A percentile compares a stretch with the other conserved stretches of the same genome.
phyloP scores from a whole-genome alignment of 2,888 invertebrate genomes.

The Calliopum simillimum region DNA sequence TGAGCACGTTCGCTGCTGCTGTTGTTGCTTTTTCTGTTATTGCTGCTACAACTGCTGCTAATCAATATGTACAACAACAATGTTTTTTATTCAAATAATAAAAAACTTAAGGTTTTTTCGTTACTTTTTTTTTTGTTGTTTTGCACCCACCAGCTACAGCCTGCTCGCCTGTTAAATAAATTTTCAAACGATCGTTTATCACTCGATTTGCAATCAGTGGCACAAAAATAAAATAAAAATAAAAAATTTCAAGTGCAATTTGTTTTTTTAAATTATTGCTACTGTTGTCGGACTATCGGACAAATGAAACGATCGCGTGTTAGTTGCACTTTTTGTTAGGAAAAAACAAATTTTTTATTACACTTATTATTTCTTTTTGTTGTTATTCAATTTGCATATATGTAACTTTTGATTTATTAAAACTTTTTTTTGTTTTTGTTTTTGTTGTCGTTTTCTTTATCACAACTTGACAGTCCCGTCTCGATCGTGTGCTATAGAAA shows the following conservation, averaged over 20 bases:
- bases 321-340: no score
- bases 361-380: no score
- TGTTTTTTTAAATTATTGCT: not conserved
- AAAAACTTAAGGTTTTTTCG: constrained; percentile 5
- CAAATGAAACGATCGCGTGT: not conserved
- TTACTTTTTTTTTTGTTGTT: constrained; percentile 16
- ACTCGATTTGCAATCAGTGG: constrained; percentile 53
- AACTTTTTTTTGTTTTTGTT: no score
- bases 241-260: constrained; percentile 30
- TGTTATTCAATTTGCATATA: no score
- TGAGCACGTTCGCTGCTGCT: not conserved
- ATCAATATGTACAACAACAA: constrained; percentile 21
- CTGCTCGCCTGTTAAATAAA: constrained; percentile 61
- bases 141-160: not conserved
- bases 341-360: no score
- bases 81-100: no score
- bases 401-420: no score
- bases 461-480: no score
- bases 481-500: no score
- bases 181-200: constrained; percentile 61
- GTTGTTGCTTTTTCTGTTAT: not conserved
- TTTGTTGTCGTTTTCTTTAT: no score
- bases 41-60: no score
- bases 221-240: not conserved
- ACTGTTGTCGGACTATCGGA: not conserved